Evolutionary conservation across 2,888 invertebrate species (phyloP).

Genomic region (Geophilus truncorum): DNA sequence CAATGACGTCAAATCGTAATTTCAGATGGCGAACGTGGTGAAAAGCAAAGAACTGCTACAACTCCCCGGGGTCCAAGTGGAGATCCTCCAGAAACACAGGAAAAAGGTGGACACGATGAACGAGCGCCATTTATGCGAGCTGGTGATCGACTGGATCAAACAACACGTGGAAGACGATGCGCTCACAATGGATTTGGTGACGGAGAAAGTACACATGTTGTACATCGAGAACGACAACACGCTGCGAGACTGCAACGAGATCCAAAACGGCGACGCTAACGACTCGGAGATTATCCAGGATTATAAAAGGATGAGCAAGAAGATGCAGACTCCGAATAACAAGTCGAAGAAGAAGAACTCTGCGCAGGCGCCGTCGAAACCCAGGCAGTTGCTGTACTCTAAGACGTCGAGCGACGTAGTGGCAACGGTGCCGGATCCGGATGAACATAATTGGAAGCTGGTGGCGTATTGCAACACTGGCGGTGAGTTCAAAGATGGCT

Average conservation of each 20-base stretch:
- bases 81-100: conserved; percentile 67
- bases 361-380: conserved; percentile 57
- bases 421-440: conserved; percentile 43
- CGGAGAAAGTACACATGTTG: conserved; percentile 65
- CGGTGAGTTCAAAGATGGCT: too few relatives aligned
- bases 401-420: conserved; percentile 45
- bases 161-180: conserved; percentile 47
- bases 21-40: conserved; percentile 63
- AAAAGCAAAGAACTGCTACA: conserved; percentile 59
- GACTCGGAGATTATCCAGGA: conserved; percentile 73
- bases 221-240: conserved; percentile 69
- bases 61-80: conserved; percentile 65
- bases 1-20: too few relatives aligned
- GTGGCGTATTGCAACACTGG: conserved; percentile 57
- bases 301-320: conserved; percentile 58
- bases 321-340: conserved; percentile 38
- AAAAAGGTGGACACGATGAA: conserved; percentile 60
- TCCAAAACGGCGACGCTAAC: conserved; percentile 60
- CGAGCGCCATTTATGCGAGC: conserved; percentile 57
- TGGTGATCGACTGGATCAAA: conserved; percentile 62
- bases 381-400: conserved; percentile 60
- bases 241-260: conserved; percentile 71
- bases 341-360: conserved; percentile 36
- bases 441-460: conserved; percentile 58
- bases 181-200: conserved; percentile 48